Evolutionary conservation across 35 echinoderm and acorn worm genomes (phyloP).

Genomic region (Amphiura filiformis): DNA sequence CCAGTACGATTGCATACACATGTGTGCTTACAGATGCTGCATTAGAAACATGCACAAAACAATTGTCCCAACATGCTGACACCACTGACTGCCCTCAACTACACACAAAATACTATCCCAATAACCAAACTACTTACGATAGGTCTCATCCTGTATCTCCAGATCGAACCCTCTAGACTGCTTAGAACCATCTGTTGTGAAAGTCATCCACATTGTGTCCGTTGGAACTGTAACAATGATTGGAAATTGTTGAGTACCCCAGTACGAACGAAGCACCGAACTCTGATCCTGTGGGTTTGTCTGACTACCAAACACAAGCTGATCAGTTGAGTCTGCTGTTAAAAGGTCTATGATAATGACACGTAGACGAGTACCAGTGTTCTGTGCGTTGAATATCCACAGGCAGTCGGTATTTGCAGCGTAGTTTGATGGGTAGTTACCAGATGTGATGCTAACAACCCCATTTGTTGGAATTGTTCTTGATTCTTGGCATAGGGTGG

Average conservation of each 20-base stretch:
- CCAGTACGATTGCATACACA: too few relatives aligned
- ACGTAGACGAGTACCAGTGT: neutral
- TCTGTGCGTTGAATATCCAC: neutral
- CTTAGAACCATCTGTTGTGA: neutral
- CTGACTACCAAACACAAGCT: neutral
- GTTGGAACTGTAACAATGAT: neutral
- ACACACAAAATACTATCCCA: too few relatives aligned
- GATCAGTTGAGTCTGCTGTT: neutral
- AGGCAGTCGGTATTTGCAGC: neutral
- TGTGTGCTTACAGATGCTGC: too few relatives aligned
- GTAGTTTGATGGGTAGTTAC: neutral
- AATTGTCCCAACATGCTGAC: too few relatives aligned
- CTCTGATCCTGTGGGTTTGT: neutral
- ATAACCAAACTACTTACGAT: neutral
- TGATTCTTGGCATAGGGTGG: neutral
- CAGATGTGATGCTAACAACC: neutral
- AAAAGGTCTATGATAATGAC: neutral
- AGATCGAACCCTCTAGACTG: neutral
- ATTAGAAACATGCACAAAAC: too few relatives aligned
- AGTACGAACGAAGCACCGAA: neutral
- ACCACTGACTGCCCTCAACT: too few relatives aligned
- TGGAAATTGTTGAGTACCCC: neutral
- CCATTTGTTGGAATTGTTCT: neutral
- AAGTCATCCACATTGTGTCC: neutral
- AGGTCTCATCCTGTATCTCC: neutral